A percentile compares a stretch with the other conserved stretches of the same genome.
phyloP scores from a whole-genome alignment of 2,797 vertebrate genomes.

The Eospalax fontanierii region DNA sequence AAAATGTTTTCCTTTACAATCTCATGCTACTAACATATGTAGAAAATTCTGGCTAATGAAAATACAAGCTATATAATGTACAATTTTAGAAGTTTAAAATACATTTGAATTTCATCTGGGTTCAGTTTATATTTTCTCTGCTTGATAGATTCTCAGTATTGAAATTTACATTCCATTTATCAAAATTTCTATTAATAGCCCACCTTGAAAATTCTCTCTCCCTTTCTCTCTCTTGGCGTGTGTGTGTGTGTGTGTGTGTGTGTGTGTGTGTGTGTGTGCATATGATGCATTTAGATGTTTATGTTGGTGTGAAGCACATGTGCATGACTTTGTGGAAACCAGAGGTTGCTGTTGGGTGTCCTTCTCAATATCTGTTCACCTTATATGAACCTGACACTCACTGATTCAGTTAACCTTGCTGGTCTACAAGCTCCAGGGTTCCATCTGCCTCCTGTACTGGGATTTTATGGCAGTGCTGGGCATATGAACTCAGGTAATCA shows the following conservation, averaged over 20 bases:
- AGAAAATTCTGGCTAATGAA: not conserved
- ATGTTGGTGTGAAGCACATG: not conserved
- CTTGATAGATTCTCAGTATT: slow-evolving; percentile 27
- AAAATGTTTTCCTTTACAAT: slow-evolving; percentile 17
- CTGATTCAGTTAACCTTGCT: not conserved
- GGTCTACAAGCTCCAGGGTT: not conserved
- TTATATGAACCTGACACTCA: not conserved
- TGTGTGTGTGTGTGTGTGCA: not conserved
- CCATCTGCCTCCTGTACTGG: not conserved
- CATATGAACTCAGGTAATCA: not conserved
- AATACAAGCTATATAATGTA: not conserved
- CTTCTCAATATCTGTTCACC: not conserved
- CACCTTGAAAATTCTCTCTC: too few relatives aligned
- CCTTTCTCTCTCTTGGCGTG: too few relatives aligned
- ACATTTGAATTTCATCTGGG: not conserved
- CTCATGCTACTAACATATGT: not conserved
- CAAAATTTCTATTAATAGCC: too few relatives aligned
- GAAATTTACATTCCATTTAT: not conserved
- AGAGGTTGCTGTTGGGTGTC: not conserved
- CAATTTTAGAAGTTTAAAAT: not conserved
- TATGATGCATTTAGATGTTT: not conserved
- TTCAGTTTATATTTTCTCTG: not conserved
- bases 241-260: too few relatives aligned
- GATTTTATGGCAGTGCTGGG: not conserved
- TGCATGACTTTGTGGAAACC: not conserved